These are phyloP conservation scores for Scaptomyza polygonia DNA, from an alignment of 2,888 invertebrate genomes.

Conservation along the genomic window DNA sequence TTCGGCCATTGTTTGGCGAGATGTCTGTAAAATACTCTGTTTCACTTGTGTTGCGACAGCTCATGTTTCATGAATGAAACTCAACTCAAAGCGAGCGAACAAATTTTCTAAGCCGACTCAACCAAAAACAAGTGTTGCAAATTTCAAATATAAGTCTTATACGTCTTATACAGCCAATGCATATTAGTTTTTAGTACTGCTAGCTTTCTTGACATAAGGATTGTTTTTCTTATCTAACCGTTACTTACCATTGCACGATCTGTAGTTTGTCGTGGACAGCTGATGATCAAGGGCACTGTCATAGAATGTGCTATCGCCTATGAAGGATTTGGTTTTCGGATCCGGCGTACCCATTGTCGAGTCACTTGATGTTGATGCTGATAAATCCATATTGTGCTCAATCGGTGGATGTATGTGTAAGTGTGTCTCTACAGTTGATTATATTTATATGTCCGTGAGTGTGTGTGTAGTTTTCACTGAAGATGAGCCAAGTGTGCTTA, in stretches of 20 bases:
- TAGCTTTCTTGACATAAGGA: too few species aligned
- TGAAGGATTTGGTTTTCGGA: conserved; percentile 43
- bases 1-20: background rate
- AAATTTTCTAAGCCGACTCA: conserved; percentile 23
- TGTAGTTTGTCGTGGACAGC: conserved; percentile 67
- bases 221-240: too few species aligned
- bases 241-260: conserved; percentile 77
- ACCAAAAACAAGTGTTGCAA: background rate
- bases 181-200: background rate
- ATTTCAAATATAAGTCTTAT: background rate
- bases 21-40: too few species aligned
- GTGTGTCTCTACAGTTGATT: conserved; percentile 2
- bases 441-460: background rate
- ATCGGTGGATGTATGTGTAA: conserved; percentile 39
- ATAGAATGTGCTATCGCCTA: conserved; percentile 75
- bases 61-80: conserved; percentile 16
- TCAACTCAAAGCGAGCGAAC: conserved; percentile 9
- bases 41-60: background rate
- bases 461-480: conserved; percentile 1
- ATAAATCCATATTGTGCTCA: conserved; percentile 60
- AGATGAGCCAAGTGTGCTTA: conserved; percentile 20
- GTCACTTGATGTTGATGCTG: conserved; percentile 55
- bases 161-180: background rate
- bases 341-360: conserved; percentile 52
- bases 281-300: conserved; percentile 81